phyloP scores from a whole-genome alignment of 2,113 vertebrate genomes.

The Plectropomus leopardus region DNA sequence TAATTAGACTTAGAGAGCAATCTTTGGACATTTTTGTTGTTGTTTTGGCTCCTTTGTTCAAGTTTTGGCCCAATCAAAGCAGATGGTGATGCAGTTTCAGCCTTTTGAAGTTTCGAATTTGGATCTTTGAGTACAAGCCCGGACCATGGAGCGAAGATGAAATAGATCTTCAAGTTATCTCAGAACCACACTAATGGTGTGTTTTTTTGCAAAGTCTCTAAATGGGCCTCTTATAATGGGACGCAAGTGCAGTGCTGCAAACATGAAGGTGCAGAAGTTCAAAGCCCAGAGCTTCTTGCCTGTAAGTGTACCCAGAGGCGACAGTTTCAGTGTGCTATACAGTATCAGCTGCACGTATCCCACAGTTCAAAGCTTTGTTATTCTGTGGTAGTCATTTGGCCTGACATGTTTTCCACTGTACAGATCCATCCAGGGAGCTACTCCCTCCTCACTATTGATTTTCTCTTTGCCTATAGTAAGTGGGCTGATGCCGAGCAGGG shows the following conservation, averaged over 20 bases:
- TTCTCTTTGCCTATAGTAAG: constrained; percentile 32
- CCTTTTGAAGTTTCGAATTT: background rate
- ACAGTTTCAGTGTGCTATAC: background rate
- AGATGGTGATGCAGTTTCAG: background rate
- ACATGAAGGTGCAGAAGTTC: background rate
- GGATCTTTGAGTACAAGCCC: background rate
- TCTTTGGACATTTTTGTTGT: background rate
- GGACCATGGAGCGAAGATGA: background rate
- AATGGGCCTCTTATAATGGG: background rate
- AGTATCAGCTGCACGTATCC: background rate
- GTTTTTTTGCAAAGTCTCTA: background rate
- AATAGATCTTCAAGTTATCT: background rate
- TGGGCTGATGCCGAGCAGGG: constrained; percentile 11
- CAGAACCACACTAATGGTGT: background rate
- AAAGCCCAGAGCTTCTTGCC: background rate
- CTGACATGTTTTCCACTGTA: constrained; percentile 10
- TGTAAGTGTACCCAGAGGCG: constrained; percentile 1
- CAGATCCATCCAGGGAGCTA: constrained; percentile 15
- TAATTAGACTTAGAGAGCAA: background rate
- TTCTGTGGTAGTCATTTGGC: constrained; percentile 33
- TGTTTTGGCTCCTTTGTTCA: background rate
- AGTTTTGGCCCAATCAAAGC: constrained; percentile 6
- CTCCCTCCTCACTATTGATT: constrained; percentile 35
- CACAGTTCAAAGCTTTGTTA: background rate
- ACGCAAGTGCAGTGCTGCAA: background rate